Base-by-base conservation (phyloP, 1,140 invertebrate genomes). In the Pachypeltis micranthus region DNA sequence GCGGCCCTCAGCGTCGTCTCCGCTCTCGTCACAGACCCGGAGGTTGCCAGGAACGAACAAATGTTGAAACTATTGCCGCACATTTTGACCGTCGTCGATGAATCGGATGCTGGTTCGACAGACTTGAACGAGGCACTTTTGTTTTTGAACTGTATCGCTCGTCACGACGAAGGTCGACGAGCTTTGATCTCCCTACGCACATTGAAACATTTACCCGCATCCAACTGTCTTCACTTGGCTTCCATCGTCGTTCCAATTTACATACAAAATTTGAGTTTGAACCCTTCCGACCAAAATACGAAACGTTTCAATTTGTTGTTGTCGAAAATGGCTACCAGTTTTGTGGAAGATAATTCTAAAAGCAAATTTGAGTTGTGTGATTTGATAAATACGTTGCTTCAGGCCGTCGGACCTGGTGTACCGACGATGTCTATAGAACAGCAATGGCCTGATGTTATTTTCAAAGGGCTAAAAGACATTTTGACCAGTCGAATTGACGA, bases 51-150 rank as follows among this genome's bases (percentile, higher is more conserved):
- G 12, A 87, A 90, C 72, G 82, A 85, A 23, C 87, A 91, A 68
- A 89, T 92, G 81, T 76, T 91, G 2, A 81, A 80, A 7, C 86
- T 88, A 67, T 83, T 91, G 67, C 87, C 87, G 47, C 84, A 87
- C 0, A 82, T 93, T 66, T 73, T 92, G 29, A 85, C 90, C 64
- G 83, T 86, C 65, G 80, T 85, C 66, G 84, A 83, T 12, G 88
- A 90, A 67, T 86, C 88, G 69, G 85, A 84, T 68, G 72, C 74
- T 60, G 86, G 87, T 65, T 78, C 93, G 2, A 90, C 91, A 62
- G 84, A 91, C n/a, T 84, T 93, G 2, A 89, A 85, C 70, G 91
- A 94, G 73, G 84, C 90, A 1, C 93, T 92, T 70, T 84, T 84
- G 61, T 93, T 90, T 68, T 74, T 93, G 7, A 85, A 89, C 71